Evolutionary conservation across 1,140 invertebrate genomes (phyloP), one percentile per base, ranked within the genome.

Genomic region (Orussus abietinus): DNA sequence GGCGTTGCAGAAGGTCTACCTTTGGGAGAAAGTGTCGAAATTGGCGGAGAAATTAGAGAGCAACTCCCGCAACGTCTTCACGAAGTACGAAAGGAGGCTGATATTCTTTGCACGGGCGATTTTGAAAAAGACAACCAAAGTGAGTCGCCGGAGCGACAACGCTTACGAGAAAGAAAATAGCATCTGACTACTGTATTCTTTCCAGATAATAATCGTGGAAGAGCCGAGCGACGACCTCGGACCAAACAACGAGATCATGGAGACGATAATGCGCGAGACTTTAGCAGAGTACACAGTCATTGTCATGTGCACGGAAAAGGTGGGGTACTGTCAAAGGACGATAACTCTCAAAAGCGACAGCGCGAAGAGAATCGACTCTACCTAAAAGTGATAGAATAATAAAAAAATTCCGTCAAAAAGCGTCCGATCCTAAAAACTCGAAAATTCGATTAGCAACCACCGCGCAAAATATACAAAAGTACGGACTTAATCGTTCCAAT

Each of bases 1-100:
- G 5, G 43, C 40, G 0, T 31, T 58, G 30, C 55, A 58, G 20
- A 48, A 36, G 31, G 49, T 58, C 14, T 46, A 37, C 12, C 17
- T 58, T 5, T 58, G 55, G 55, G 55, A 58, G 35, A 55, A 51
- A 32, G 28, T 58, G 2, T 50, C 47, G 3, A 52, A 38, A 13
- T 18, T 58, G 2, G 33, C 45, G 2, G 20, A 53, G 7, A 52
- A 52, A 33, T 35, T 58, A 9, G 47, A 52, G 5, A 51, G 39
- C 26, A 44, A 51, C 20, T 40, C 49, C 1, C 37, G 36, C 11
- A 39, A 49, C 15, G 13, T 52, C 2, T 58, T 58, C 30, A 55
- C 30, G n/a, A 7, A 42, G 0, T 37, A 37, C 13, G 55, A 58
- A 32, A 52, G 39, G 20, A 47, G 49, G 26, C 34, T 58, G 2